Conservation (phyloP, 2,888 invertebrate species). For the Acronicta leporina region DNA sequence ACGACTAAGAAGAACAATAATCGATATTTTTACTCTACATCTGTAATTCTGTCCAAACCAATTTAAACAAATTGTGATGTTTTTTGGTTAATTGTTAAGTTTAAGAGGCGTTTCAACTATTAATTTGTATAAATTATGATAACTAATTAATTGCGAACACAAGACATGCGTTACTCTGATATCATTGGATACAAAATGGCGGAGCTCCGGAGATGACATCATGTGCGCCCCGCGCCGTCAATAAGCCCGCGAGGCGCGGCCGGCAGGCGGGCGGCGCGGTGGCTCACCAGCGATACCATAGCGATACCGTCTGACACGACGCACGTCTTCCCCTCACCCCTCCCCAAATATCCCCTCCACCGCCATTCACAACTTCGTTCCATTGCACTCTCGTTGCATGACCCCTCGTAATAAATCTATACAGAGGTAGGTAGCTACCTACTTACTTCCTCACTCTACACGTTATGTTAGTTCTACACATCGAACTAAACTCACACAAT, state of each 20-base stretch:
- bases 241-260: constrained; percentile 46
- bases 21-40: too few relatives aligned
- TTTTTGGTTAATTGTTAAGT: too few relatives aligned
- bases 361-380: constrained; percentile 79
- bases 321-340: constrained; percentile 45
- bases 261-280: constrained; percentile 11
- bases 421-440: constrained; percentile 38
- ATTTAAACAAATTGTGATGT: too few relatives aligned
- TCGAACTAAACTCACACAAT: constrained; percentile 10
- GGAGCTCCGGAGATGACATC: constrained; percentile 78
- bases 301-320: constrained; percentile 46
- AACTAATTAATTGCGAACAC: neutral
- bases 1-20: too few relatives aligned
- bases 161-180: constrained; percentile 27
- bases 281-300: constrained; percentile 27
- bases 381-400: constrained; percentile 69
- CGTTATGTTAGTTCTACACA: constrained; percentile 20
- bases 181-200: constrained; percentile 69
- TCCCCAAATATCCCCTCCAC: constrained; percentile 46
- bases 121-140: too few relatives aligned
- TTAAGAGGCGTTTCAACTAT: too few relatives aligned
- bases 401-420: constrained; percentile 63
- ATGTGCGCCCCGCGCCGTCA: constrained; percentile 64
- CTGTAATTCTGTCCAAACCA: too few relatives aligned
- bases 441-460: constrained; percentile 39